Base-by-base conservation (phyloP, 2,113 vertebrate species). In the Neotoma lepida region DNA sequence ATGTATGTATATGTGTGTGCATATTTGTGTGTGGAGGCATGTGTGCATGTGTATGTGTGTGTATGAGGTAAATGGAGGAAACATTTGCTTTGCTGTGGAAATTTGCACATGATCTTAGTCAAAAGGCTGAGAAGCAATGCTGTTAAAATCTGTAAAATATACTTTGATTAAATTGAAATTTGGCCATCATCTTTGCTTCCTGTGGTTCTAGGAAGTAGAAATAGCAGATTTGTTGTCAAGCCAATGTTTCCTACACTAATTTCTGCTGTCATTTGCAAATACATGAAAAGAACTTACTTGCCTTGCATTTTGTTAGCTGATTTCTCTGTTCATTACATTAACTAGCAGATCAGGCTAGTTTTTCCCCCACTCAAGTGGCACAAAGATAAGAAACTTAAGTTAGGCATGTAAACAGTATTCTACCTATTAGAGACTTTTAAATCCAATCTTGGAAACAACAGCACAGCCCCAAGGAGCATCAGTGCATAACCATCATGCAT, bases 91-190 rank as follows among this genome's bases (percentile, higher is more conserved):
- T 78, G 35, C 54, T 58, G 2, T 10, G 58, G 35, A 14, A 56
- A 39, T 14, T 8, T 80, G 35, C 18, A 22, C 30, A 54, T 12
- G 30, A n/a, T 54, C 77, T n/a, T 80, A 80, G 17, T 49, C 49
- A 54, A n/a, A 80, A 54, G 49, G 33, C 30, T n/a, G 33, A n/a
- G 77, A 80, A 26, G 13, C 30, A 54, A 80, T 18, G 7, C 35
- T 93, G 71, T 88, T 9, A 33, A 92, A 82, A 93, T 71, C 39
- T 88, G 24, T 85, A n/a, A 95, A 70, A 91, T 41, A 20, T 41
- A 58, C 30, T 35, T 81, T 10, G 56, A 0, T 54, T 86, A 68
- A 26, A 35, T 49, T 96, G 18, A 78, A 54, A 44, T 30, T 39
- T 18, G 2, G 54, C 49, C 35, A 56, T 41, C 54, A 4, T 90